Evolutionary conservation across 2,888 invertebrate species (phyloP), one percentile per base, ranked within the genome.

Genomic region (Leuctra nigra): DNA sequence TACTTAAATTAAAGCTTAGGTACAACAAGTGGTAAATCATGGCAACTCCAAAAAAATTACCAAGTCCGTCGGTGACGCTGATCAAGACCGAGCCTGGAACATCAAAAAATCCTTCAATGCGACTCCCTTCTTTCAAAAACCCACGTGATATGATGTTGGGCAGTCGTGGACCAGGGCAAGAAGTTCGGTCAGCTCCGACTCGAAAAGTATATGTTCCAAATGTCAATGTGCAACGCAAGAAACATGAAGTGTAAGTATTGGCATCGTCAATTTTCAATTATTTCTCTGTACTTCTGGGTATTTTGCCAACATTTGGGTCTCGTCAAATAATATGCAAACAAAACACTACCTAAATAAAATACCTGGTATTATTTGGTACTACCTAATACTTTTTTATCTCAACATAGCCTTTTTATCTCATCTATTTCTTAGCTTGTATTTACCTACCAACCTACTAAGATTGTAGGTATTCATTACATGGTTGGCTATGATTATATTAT

Each of bases 61-160:
- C 57, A 29, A 54, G 46, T 7, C 50, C 54, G 18, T 38, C 55
- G 18, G 46, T 63, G 14, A 62, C 55, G 36, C 64, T 57, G 58
- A 68, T 69, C 14, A 70, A 70, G 63, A 61, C 63, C 9, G 70
- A 70, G 56, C 66, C 69, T 33, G 67, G 68, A 7, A 63, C 66
- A 1, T 63, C 65, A 1, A 66, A 71, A 38, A 39, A 22, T 23
- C 47, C 53, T 13, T 46, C 57, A 3, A 44, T 54, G 11, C 59
- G 60, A 9, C 61, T 72, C 44, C 67, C 70, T 38, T 71, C 72
- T 13, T 72, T 70, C 54, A 64, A 69, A 44, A 58, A 66, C 16
- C 69, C 71, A 14, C 66, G 72, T 33, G 72, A 72, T 61, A 66
- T 72, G 41, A 72, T 70, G 2, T 62, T 72, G n/a, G 70, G 70